Conservation (phyloP, 1,140 invertebrate species). For the Dreissena polymorpha region DNA sequence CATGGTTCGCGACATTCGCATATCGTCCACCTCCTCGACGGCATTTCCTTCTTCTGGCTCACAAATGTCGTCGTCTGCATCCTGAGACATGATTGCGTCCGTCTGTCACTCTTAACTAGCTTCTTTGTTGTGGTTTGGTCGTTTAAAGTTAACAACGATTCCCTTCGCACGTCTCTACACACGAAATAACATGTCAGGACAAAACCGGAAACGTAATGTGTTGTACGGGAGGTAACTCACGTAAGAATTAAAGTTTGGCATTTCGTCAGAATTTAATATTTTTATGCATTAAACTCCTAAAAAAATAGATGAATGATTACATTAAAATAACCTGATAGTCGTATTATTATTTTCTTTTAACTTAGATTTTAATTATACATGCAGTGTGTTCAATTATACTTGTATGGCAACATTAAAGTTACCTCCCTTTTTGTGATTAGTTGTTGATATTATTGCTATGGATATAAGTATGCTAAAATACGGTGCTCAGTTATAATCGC, state of each 20-base stretch:
- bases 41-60: slow-evolving; percentile 33
- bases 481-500: too few species aligned
- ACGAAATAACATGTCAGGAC: slow-evolving; percentile 50
- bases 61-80: slow-evolving; percentile 16
- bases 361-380: too few species aligned
- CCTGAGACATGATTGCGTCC: slow-evolving; percentile 35
- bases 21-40: slow-evolving; percentile 52
- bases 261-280: too few species aligned
- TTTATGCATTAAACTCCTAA: too few species aligned
- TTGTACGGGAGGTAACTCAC: slow-evolving; percentile 43
- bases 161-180: slow-evolving; percentile 25
- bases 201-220: slow-evolving; percentile 21
- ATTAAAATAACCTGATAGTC: too few species aligned
- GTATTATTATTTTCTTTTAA: too few species aligned
- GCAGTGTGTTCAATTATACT: too few species aligned
- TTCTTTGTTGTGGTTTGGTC: not conserved
- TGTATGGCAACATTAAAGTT: too few species aligned
- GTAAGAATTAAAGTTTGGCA: not conserved
- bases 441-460: too few species aligned
- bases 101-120: not conserved
- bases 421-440: too few species aligned
- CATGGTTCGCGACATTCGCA: slow-evolving; percentile 65
- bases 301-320: too few species aligned
- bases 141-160: not conserved
- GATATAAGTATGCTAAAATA: too few species aligned